A percentile compares a stretch with the other conserved stretches of the same genome.
Conservation (phyloP, 2,888 invertebrate genomes). For the Mellilla xanthometata region DNA sequence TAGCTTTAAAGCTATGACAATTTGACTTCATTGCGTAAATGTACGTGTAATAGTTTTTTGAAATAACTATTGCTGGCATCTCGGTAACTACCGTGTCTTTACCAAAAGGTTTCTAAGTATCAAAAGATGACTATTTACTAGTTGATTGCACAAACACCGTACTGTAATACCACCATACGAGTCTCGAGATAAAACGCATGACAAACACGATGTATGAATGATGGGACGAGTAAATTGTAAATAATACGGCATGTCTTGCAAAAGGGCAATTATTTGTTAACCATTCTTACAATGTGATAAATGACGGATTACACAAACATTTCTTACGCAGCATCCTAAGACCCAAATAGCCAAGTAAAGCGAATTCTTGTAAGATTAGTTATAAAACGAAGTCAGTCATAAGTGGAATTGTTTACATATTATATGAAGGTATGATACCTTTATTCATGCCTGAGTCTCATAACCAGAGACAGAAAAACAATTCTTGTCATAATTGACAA, state of each 20-base stretch:
- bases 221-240: background rate
- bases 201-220: background rate
- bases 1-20: too few relatives aligned
- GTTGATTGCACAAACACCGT: background rate
- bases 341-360: background rate
- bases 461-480: too few relatives aligned
- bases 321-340: background rate
- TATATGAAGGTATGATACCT: too few relatives aligned
- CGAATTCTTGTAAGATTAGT: background rate
- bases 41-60: too few relatives aligned
- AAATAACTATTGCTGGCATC: too few relatives aligned
- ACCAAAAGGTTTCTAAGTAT: background rate
- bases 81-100: too few relatives aligned
- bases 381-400: too few relatives aligned
- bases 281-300: constrained; percentile 24
- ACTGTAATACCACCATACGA: background rate
- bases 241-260: constrained; percentile 9
- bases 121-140: background rate
- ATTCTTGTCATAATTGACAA: too few relatives aligned
- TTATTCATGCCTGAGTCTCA: too few relatives aligned
- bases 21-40: too few relatives aligned
- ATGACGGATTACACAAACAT: constrained; percentile 23
- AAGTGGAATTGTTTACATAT: too few relatives aligned
- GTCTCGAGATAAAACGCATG: background rate
- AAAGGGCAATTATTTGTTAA: constrained; percentile 25